These are phyloP conservation scores for Molossus alvarezi DNA, from an alignment of 2,797 vertebrate genomes.

Conservation along the genomic window DNA sequence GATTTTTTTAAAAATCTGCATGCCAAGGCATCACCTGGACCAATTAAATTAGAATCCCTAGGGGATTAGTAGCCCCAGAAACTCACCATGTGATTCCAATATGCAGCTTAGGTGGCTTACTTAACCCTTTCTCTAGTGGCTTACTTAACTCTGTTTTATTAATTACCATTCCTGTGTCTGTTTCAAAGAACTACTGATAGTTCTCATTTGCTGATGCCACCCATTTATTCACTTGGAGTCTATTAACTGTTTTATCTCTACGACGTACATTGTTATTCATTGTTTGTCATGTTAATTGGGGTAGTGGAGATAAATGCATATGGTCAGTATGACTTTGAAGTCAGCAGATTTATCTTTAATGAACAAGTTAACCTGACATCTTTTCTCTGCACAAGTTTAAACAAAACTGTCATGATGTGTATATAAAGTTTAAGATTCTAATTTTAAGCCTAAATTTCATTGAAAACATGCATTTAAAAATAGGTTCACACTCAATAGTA, in stretches of 20 bases:
- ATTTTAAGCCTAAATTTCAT: conserved; percentile 23
- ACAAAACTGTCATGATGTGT: not conserved
- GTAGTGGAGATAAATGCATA: conserved; percentile 40
- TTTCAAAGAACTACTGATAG: not conserved
- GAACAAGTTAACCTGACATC: conserved; percentile 34
- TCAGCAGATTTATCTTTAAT: conserved; percentile 59
- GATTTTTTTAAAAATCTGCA: not conserved
- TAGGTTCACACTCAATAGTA: not conserved
- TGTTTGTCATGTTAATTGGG: conserved; percentile 71
- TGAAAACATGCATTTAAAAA: not conserved
- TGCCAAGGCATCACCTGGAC: not conserved
- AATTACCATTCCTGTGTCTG: not conserved
- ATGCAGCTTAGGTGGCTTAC: not conserved
- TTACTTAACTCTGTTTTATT: not conserved
- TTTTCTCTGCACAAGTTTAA: not conserved
- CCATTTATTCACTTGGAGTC: not conserved
- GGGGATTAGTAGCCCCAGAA: not conserved
- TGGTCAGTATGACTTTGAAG: not conserved
- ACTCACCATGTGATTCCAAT: not conserved
- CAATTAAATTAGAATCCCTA: not conserved
- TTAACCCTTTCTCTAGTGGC: not conserved
- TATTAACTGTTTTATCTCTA: not conserved
- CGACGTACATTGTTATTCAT: not conserved
- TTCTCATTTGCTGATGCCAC: not conserved
- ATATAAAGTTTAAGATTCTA: not conserved